phyloP scores from a whole-genome alignment of 2,888 invertebrate genomes.

The Drosophila nr. perissopoda region DNA sequence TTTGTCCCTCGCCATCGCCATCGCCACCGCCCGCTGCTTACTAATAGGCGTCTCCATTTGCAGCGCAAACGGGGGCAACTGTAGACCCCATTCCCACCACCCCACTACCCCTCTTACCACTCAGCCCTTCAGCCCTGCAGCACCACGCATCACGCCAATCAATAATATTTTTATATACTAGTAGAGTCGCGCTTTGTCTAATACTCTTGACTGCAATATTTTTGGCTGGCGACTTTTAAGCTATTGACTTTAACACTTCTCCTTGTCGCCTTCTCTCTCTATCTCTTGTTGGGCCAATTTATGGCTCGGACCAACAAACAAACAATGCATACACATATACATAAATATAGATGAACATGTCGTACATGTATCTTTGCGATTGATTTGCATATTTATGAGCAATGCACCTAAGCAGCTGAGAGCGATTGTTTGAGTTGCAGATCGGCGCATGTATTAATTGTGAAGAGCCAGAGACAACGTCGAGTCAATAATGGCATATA shows the following conservation, averaged over 20 bases:
- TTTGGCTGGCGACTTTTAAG: conserved; percentile 45
- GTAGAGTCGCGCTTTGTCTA: conserved; percentile 55
- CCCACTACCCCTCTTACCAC: not conserved
- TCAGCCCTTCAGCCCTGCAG: conserved; percentile 1
- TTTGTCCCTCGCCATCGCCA: conserved; percentile 50
- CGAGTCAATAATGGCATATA: not conserved
- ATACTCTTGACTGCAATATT: conserved; percentile 45
- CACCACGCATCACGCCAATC: conserved; percentile 40
- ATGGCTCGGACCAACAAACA: conserved; percentile 14
- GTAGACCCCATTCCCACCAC: not conserved
- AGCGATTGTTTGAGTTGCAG: not conserved
- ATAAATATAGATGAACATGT: not conserved
- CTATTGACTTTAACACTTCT: conserved; percentile 4
- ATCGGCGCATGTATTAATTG: not conserved
- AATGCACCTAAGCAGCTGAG: not conserved
- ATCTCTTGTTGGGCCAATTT: conserved; percentile 30
- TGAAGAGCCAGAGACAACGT: too few relatives aligned
- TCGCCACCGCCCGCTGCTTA: conserved; percentile 27
- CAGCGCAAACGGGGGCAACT: conserved; percentile 6
- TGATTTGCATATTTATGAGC: not conserved
- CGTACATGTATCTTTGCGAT: not conserved
- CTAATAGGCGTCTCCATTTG: conserved; percentile 58
- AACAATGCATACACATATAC: not conserved
- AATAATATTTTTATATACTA: conserved; percentile 62
- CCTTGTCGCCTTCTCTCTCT: not conserved